Percentiles rank a stretch among this genome's conserved stretches.
These are phyloP conservation scores for Hoplias malabaricus DNA, from an alignment of 2,113 vertebrate species.

Conservation along the genomic window DNA sequence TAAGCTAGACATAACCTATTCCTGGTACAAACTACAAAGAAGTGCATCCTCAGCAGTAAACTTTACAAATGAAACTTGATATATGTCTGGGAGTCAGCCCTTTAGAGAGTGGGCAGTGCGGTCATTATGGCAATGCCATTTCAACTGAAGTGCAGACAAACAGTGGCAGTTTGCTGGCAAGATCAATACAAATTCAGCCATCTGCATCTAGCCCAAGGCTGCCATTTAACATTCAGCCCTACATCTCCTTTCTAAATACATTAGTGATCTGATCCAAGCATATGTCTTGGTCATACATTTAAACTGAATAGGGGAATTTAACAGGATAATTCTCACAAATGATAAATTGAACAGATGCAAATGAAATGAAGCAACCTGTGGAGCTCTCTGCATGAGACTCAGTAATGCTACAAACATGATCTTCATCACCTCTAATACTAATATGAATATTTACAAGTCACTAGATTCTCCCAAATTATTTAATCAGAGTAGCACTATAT, in stretches of 20 bases:
- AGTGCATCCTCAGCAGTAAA: background rate
- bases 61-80: background rate
- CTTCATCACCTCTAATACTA: background rate
- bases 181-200: constrained; percentile 52
- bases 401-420: background rate
- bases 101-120: background rate
- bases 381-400: background rate
- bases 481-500: background rate
- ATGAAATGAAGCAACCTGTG: background rate
- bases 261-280: background rate
- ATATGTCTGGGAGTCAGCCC: background rate
- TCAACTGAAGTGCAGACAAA: constrained; percentile 40
- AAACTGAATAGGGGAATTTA: background rate
- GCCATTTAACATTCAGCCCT: background rate
- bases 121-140: constrained; percentile 3
- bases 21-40: background rate
- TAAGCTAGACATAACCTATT: background rate
- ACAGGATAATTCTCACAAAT: background rate
- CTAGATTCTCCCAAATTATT: background rate
- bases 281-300: background rate
- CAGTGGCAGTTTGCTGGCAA: constrained; percentile 20
- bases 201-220: background rate
- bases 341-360: constrained; percentile 25
- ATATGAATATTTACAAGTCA: background rate
- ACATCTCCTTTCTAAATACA: constrained; percentile 12